Percentiles rank a stretch among this genome's conserved stretches.
Evolutionary conservation across 2,888 invertebrate genomes (phyloP).

Genomic region (Polyploca ridens): DNA sequence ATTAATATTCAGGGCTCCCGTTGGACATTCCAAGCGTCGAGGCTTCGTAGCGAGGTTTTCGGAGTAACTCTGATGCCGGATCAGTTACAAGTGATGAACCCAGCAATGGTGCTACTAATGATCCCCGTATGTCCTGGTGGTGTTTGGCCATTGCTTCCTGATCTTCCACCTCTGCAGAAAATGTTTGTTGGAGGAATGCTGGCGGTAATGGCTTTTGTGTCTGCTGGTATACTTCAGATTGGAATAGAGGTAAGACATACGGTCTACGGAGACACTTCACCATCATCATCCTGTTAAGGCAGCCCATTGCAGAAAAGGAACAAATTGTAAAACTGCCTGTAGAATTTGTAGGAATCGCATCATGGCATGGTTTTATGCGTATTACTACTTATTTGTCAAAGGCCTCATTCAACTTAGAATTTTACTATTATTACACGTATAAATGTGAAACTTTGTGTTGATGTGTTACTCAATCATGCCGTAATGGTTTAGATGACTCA

Average conservation of each 20-base stretch:
- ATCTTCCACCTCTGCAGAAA: conserved; percentile 86
- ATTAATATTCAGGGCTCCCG: conserved; percentile 85
- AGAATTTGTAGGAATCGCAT: too few relatives aligned
- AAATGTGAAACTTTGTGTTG: too few relatives aligned
- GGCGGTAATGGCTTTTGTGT: conserved; percentile 85
- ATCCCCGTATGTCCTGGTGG: conserved; percentile 87
- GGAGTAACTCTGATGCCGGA: conserved; percentile 87
- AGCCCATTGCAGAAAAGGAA: too few relatives aligned
- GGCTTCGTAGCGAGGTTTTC: conserved; percentile 86
- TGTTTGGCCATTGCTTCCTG: conserved; percentile 70
- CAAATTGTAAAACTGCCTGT: too few relatives aligned
- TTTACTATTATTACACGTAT: too few relatives aligned
- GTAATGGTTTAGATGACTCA: too few relatives aligned
- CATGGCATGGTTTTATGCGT: too few relatives aligned
- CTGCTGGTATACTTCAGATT: conserved; percentile 87
- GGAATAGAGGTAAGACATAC: conserved; percentile 65
- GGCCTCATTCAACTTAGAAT: too few relatives aligned
- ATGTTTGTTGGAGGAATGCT: conserved; percentile 87
- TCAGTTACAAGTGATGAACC: conserved; percentile 92
- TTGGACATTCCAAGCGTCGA: conserved; percentile 91
- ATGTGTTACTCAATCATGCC: too few relatives aligned
- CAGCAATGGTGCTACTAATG: conserved; percentile 88
- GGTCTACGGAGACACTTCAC: not conserved
- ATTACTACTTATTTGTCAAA: too few relatives aligned
- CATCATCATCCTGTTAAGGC: not conserved